Evolutionary conservation across 1,140 invertebrate genomes (phyloP), one percentile per base, ranked within the genome.

Genomic region (Macrobrachium nipponense): DNA sequence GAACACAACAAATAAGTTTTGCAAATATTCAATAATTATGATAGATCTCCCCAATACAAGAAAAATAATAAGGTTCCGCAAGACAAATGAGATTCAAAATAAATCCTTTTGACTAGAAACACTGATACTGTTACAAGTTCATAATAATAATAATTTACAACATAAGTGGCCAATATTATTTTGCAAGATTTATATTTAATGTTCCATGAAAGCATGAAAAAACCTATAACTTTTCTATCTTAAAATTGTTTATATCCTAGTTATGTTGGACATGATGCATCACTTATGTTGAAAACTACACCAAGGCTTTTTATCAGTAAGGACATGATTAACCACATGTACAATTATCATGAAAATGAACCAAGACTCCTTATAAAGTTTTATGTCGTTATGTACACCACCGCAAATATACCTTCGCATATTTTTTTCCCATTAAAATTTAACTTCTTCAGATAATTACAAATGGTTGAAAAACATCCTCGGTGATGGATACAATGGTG

Each of bases 191-290:
- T 51, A 51, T 51, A 51, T 51, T 51, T 64, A 76, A 73, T 76
- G 58, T 76, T 61, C 43, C 43, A 76, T 60, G 76, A 73, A 82
- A 83, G 60, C 72, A 83, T 77, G 80, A 58, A 70, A 77, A 83
- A 77, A 83, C 73, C 82, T 83, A 83, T 64, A 12, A 66, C 14
- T 76, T 73, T 82, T 27, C 81, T 82, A 82, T 73, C 36, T 44
- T 75, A 83, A 83, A 60, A 83, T 66, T 64, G 60, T 75, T 59
- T 66, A 62, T 62, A 62, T n/a, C 64, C 60, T 61, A 62, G 51
- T 61, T 70, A 81, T 75, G 70, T 60, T 83, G 72, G 82, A 83
- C 82, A 83, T 75, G 60, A 66, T 83, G 61, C 82, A 83, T 83
- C 61, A 83, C 61, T 64, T 76, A 83, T 72, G 76, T 43, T 77